phyloP scores from a whole-genome alignment of 1,140 invertebrate species.

The Manduca sexta region DNA sequence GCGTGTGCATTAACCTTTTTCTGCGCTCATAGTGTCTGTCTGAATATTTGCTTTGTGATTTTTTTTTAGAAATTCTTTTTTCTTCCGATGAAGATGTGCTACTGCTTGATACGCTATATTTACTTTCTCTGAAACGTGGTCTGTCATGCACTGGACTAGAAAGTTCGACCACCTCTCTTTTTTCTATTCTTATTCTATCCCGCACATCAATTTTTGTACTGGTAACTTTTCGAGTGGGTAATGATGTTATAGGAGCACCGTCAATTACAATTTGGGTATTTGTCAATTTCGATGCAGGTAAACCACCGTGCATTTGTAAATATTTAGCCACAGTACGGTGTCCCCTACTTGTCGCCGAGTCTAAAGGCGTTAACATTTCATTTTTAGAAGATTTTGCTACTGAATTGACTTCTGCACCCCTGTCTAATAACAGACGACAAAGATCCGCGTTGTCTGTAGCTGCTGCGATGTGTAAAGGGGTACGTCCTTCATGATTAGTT shows the following conservation, averaged over 20 bases:
- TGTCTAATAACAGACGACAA: slow-evolving; percentile 90
- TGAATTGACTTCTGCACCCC: slow-evolving; percentile 86
- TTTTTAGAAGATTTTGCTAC: slow-evolving; percentile 88
- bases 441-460: slow-evolving; percentile 95
- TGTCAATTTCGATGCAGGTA: slow-evolving; percentile 81
- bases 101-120: slow-evolving; percentile 36
- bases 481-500: slow-evolving; percentile 93
- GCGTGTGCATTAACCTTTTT: slow-evolving; percentile 42
- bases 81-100: slow-evolving; percentile 38
- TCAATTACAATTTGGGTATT: slow-evolving; percentile 67
- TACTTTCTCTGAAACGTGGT: slow-evolving; percentile 32
- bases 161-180: slow-evolving; percentile 66
- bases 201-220: slow-evolving; percentile 70
- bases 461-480: slow-evolving; percentile 94
- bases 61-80: slow-evolving; percentile 34
- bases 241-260: slow-evolving; percentile 50
- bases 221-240: slow-evolving; percentile 65
- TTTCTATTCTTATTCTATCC: slow-evolving; percentile 69
- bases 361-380: slow-evolving; percentile 88
- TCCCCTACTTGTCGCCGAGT: slow-evolving; percentile 90
- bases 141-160: slow-evolving; percentile 50
- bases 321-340: slow-evolving; percentile 94
- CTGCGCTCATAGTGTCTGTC: slow-evolving; percentile 37
- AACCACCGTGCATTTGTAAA: slow-evolving; percentile 91
- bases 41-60: slow-evolving; percentile 35